Evolutionary conservation across 1,140 invertebrate genomes (phyloP).

Genomic region (Daktulosphaira vitifoliae): DNA sequence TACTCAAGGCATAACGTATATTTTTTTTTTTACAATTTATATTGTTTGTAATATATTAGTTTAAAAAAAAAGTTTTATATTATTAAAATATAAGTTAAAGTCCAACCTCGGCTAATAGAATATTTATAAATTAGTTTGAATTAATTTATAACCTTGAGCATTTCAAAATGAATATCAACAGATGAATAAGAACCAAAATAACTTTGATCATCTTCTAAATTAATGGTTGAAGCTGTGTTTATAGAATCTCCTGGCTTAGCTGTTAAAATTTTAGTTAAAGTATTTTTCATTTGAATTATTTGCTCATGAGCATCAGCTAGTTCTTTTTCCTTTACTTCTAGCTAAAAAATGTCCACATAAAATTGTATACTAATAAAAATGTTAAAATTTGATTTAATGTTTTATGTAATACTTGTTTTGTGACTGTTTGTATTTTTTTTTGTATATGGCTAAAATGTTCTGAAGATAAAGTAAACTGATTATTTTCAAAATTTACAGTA

Average conservation of each 20-base stretch:
- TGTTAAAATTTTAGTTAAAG: constrained; percentile 48
- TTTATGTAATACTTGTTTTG: constrained; percentile 41
- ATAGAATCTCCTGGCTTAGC: constrained; percentile 38
- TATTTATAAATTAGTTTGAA: too few relatives aligned
- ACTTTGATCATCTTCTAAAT: constrained; percentile 46
- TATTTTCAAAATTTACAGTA: constrained; percentile 50
- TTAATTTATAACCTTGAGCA: constrained; percentile 64
- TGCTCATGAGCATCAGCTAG: constrained; percentile 53
- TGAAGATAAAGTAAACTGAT: constrained; percentile 52
- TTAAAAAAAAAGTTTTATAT: too few relatives aligned
- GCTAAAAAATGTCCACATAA: constrained; percentile 39
- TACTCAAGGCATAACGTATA: too few relatives aligned
- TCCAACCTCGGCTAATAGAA: too few relatives aligned
- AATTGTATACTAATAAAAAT: neutral
- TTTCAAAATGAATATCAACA: constrained; percentile 95
- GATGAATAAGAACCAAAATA: constrained; percentile 97
- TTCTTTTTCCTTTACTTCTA: constrained; percentile 48
- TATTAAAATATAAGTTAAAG: too few relatives aligned
- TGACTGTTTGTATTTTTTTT: constrained; percentile 48
- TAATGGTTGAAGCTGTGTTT: constrained; percentile 44
- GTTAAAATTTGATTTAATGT: neutral
- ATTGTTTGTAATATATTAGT: too few relatives aligned
- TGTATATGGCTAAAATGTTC: constrained; percentile 55
- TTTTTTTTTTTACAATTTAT: too few relatives aligned
- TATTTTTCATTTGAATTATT: constrained; percentile 54